A percentile compares a stretch with the other conserved stretches of the same genome.
These are phyloP conservation scores for Caranx melampygus DNA, from an alignment of 2,113 vertebrate genomes.

Conservation along the genomic window DNA sequence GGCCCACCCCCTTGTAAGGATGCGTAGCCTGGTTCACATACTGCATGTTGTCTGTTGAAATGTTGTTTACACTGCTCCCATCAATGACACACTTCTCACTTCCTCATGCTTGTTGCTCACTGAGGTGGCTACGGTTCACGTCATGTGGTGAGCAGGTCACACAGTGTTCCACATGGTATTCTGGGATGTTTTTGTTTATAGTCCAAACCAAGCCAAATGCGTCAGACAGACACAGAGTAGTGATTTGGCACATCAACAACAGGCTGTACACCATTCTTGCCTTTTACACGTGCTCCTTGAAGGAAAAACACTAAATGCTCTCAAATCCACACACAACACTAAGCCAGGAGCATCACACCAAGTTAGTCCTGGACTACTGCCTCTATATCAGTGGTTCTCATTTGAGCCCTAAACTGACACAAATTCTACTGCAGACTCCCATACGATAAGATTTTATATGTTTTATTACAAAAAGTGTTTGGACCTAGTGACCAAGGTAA, in stretches of 20 bases:
- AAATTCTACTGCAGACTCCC: no score
- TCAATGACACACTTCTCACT: neutral
- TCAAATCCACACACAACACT: neutral
- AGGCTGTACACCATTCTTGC: neutral
- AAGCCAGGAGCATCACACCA: neutral
- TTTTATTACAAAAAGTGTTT: no score
- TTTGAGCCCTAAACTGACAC: no score
- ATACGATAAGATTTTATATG: no score
- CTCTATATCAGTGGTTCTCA: neutral
- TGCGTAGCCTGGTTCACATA: neutral
- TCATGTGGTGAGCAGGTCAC: neutral
- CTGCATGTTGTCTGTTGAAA: neutral
- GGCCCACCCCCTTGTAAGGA: neutral
- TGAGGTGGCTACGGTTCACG: neutral
- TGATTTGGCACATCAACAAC: neutral
- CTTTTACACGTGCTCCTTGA: neutral
- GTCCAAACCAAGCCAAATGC: neutral
- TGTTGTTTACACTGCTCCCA: neutral
- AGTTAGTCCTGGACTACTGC: neutral
- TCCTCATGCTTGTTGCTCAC: neutral
- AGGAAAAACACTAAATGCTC: neutral
- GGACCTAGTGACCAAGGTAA: no score
- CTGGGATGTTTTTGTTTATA: neutral
- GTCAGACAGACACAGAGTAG: neutral
- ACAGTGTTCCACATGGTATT: neutral